Evolutionary conservation across 2,888 invertebrate species (phyloP).

Genomic region (Napeogenes sylphis): DNA sequence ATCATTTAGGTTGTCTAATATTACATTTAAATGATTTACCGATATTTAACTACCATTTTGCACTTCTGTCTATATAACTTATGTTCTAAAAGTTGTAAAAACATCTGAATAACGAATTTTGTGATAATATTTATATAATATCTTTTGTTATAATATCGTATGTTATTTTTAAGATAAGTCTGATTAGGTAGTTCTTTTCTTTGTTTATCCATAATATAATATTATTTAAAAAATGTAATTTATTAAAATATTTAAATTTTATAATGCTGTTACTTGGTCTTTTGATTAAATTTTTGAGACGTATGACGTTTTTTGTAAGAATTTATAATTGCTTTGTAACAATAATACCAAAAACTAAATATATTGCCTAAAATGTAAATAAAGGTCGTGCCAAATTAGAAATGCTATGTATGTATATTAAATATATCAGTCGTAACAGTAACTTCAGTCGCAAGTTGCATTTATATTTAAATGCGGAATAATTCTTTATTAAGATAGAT

Average conservation of each 20-base stretch:
- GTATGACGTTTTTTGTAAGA: slow-evolving; percentile 22
- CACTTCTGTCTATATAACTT: slow-evolving; percentile 54
- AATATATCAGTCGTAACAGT: slow-evolving; percentile 14
- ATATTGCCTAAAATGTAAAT: slow-evolving; percentile 19
- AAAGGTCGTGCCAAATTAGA: slow-evolving; percentile 21
- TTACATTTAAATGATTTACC: background rate
- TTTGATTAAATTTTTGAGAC: slow-evolving; percentile 21
- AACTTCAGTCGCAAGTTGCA: slow-evolving; percentile 18
- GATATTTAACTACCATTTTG: slow-evolving; percentile 42
- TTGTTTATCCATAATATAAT: background rate
- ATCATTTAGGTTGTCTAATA: background rate
- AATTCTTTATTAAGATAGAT: background rate
- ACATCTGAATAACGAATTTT: slow-evolving; percentile 40
- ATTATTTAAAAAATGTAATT: background rate
- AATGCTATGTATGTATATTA: slow-evolving; percentile 25
- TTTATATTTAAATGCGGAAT: slow-evolving; percentile 1
- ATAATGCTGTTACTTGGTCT: slow-evolving; percentile 8
- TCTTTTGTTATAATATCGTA: background rate
- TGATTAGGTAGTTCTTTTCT: background rate
- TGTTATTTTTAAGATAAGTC: slow-evolving; percentile 6
- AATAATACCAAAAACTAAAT: slow-evolving; percentile 18
- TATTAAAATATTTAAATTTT: slow-evolving; percentile 11
- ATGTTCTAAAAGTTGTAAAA: slow-evolving; percentile 50
- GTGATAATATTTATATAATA: slow-evolving; percentile 7
- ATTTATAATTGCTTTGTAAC: slow-evolving; percentile 14